phyloP scores from a whole-genome alignment of 2,113 vertebrate species.

The Pongo pygmaeus region DNA sequence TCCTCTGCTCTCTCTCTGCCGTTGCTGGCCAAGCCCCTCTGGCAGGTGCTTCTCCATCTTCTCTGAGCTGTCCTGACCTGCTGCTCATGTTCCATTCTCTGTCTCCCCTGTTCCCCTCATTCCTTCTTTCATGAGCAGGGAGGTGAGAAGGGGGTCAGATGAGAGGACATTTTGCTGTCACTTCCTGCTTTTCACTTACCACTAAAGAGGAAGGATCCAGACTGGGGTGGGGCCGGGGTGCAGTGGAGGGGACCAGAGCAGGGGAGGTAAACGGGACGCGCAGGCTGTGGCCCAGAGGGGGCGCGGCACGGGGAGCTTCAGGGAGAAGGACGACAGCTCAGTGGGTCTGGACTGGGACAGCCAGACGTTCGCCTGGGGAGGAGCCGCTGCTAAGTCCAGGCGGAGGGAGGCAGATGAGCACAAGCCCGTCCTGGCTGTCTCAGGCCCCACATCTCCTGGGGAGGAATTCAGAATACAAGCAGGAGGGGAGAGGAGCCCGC shows the following conservation, averaged over 20 bases:
- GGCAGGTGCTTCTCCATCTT: slow-evolving; percentile 82
- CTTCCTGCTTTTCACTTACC: slow-evolving; percentile 80
- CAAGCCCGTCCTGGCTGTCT: accelerated
- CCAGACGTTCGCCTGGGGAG: not conserved
- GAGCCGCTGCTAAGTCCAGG: not conserved
- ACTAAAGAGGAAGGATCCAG: slow-evolving; percentile 39
- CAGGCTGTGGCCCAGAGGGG: not conserved
- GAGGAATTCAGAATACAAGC: not conserved
- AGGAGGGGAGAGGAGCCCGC: not conserved
- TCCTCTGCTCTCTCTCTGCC: slow-evolving; percentile 58
- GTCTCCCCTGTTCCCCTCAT: not conserved
- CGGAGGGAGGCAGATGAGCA: not conserved
- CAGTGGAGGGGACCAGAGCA: accelerated
- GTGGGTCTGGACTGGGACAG: not conserved
- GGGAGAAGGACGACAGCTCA: not conserved
- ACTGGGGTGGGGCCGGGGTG: not conserved
- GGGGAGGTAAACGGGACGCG: not conserved
- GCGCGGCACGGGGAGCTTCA: accelerated
- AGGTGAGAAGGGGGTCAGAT: not conserved
- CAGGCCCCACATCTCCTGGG: not conserved
- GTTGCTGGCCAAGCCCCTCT: slow-evolving; percentile 73
- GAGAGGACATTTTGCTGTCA: slow-evolving; percentile 59
- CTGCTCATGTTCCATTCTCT: slow-evolving; percentile 80
- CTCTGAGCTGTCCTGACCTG: slow-evolving; percentile 83
- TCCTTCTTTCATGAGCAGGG: slow-evolving; percentile 45